These are phyloP conservation scores for Zaprionus nigranus DNA, from an alignment of 1,140 invertebrate species.

Conservation along the genomic window DNA sequence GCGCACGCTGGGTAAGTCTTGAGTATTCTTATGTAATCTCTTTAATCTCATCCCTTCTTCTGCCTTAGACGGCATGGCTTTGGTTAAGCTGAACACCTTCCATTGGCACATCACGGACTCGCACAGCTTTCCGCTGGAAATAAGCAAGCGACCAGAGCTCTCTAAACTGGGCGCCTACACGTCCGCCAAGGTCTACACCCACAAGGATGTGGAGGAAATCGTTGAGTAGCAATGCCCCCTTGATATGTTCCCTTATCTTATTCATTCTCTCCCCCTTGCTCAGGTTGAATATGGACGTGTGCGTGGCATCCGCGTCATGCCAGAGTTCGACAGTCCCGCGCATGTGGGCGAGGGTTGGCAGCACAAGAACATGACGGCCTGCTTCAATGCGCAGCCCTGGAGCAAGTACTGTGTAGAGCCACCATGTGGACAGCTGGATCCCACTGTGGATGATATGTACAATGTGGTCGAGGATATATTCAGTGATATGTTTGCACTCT, in stretches of 20 bases:
- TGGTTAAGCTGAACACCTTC: conserved; percentile 93
- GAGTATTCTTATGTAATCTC: not conserved
- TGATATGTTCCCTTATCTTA: not conserved
- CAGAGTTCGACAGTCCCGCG: conserved; percentile 94
- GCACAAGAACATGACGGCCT: conserved; percentile 87
- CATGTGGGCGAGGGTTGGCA: conserved; percentile 96
- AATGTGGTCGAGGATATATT: conserved; percentile 90
- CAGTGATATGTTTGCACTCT: conserved; percentile 87
- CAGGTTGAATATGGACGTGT: conserved; percentile 87
- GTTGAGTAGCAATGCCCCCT: conserved; percentile 72
- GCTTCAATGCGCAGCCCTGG: conserved; percentile 92
- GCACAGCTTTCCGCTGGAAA: conserved; percentile 93
- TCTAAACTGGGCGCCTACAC: conserved; percentile 90
- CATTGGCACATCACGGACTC: conserved; percentile 97
- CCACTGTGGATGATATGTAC: conserved; percentile 90
- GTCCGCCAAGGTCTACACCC: conserved; percentile 87
- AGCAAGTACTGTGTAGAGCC: conserved; percentile 91
- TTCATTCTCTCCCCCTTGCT: not conserved
- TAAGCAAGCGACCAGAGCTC: conserved; percentile 88
- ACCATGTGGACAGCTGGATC: conserved; percentile 94
- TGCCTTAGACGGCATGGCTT: conserved; percentile 89
- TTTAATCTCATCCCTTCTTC: not conserved
- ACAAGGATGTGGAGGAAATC: conserved; percentile 86
- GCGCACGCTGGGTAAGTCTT: conserved; percentile 87
- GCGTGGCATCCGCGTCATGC: conserved; percentile 91